A percentile compares a stretch with the other conserved stretches of the same genome.
Conservation (phyloP, 2,113 vertebrate species). For the cat (Felis catus) region DNA sequence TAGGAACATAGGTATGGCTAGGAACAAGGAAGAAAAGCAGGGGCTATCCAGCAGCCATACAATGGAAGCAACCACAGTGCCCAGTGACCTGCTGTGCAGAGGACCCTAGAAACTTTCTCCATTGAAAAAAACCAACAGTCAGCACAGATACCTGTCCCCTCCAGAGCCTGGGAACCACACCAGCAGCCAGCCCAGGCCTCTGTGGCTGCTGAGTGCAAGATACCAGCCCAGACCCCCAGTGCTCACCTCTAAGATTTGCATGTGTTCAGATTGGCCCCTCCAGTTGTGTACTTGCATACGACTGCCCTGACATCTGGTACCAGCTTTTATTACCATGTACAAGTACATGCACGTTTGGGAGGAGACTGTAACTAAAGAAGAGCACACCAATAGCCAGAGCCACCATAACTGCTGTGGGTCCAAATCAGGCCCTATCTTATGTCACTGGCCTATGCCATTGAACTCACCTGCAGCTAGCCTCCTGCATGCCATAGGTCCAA, state of each 20-base stretch:
- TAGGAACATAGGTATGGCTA: background rate
- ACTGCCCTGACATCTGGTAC: background rate
- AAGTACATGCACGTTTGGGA: background rate
- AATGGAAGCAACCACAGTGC: background rate
- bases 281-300: background rate
- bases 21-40: background rate
- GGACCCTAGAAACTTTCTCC: background rate
- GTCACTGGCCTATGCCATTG: background rate
- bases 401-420: background rate
- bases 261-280: too few relatives aligned
- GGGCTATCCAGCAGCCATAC: background rate
- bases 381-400: background rate
- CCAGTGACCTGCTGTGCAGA: background rate
- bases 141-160: background rate
- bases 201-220: background rate
- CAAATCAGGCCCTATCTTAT: background rate
- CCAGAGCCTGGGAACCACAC: background rate
- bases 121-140: background rate
- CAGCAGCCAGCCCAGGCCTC: background rate
- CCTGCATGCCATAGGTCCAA: background rate
- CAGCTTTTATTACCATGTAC: too few relatives aligned
- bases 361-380: background rate
- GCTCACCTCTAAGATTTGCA: background rate
- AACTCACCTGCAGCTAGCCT: background rate
- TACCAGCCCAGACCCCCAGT: accelerated